Evolutionary conservation across 2,888 invertebrate genomes (phyloP).

Genomic region (Sussaba pulchella): DNA sequence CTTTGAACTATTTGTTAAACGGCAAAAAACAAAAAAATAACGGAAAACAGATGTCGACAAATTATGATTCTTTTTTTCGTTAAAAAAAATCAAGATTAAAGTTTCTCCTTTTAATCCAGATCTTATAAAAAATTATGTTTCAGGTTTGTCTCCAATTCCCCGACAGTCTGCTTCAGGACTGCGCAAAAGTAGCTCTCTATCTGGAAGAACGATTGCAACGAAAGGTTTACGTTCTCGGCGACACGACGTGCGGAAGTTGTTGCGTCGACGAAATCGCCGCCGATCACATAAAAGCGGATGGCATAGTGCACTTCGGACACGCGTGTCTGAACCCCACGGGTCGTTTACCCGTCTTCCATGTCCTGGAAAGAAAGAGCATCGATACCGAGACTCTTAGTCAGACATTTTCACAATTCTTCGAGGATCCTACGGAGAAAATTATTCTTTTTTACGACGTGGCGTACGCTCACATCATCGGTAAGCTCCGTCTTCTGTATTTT

Average conservation of each 20-base stretch:
- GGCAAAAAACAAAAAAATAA: too few relatives aligned
- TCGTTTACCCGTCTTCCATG: constrained; percentile 91
- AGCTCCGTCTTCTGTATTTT: constrained; percentile 46
- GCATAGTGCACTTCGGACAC: constrained; percentile 96
- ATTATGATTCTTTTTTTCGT: too few relatives aligned
- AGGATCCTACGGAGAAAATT: constrained; percentile 82
- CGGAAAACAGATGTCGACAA: too few relatives aligned
- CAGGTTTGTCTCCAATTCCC: constrained; percentile 97
- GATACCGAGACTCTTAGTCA: constrained; percentile 84
- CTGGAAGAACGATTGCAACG: constrained; percentile 86
- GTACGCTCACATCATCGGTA: constrained; percentile 88
- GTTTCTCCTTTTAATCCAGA: too few relatives aligned
- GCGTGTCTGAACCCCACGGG: constrained; percentile 91
- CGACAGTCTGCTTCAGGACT: constrained; percentile 90
- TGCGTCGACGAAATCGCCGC: constrained; percentile 96
- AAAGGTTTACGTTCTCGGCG: constrained; percentile 93
- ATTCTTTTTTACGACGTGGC: constrained; percentile 89
- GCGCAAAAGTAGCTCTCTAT: constrained; percentile 87
- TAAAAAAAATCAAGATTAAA: too few relatives aligned
- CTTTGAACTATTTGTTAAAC: too few relatives aligned
- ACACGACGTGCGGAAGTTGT: constrained; percentile 97
- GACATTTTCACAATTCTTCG: constrained; percentile 78
- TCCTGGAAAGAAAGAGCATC: constrained; percentile 88
- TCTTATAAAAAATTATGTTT: constrained; percentile 45
- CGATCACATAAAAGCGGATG: constrained; percentile 93